phyloP scores from a whole-genome alignment of 2,113 vertebrate species.

The cattle (Bos taurus) region ARS-UCD2.0 NC_037336.1:29019501-29020000 shows the following conservation, averaged over 20 bases:
- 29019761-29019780: background rate
- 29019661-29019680: background rate
- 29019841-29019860: background rate
- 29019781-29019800: background rate
- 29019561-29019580: background rate
- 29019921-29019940: too few relatives aligned
- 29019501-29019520: background rate
- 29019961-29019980: too few relatives aligned
- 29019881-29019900: too few relatives aligned
- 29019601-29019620: background rate
- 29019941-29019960: too few relatives aligned
- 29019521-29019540: background rate
- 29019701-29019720: background rate
- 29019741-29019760: background rate
- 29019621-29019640: background rate
- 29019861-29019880: background rate
- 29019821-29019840: background rate
- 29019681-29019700: background rate
- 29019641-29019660: background rate
- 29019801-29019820: background rate
- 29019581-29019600: background rate
- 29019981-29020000: too few relatives aligned
- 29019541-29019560: background rate
- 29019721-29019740: background rate
- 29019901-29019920: too few relatives aligned